Evolutionary conservation across 2,797 vertebrate genomes (phyloP), one percentile per base, ranked within the genome.

Genomic region (Sorex maritimensis): DNA sequence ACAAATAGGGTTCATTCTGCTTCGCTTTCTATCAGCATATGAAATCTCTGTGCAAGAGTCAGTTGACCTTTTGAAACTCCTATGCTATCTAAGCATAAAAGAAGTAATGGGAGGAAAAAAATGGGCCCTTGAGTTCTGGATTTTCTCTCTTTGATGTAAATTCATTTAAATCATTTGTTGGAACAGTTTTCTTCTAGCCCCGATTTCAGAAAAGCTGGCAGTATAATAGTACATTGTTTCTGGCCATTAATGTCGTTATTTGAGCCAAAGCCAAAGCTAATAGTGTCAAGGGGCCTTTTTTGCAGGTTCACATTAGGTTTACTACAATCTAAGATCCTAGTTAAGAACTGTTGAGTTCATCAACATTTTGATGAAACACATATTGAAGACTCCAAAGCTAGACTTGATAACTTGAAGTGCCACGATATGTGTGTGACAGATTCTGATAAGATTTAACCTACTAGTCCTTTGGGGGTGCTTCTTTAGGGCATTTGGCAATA

Each of bases 241-340:
- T 92, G 83, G 85, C 86, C 72, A 69, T 91, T 96, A 94, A 95
- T 6, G 0, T 95, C 30, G 69, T 86, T 92, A 95, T 97, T 95
- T 96, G 95, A 96, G 78, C 88, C 80, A 75, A 78, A 95, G 93
- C 92, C 93, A 96, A 97, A 95, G 95, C 92, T 93, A 94, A 94
- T 38, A 94, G 88, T 79, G 21, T 95, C 75, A 74, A 69, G 90
- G 74, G 92, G 58, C 86, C 88, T 19, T 86, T 93, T 95, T 81
- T 93, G 83, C 52, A 81, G 83, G 73, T 93, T 94, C 93, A 95
- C 4, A 44, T 71, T 90, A 79, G 92, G 83, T 95, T 96, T 92
- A 87, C 12, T 34, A 79, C 74, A 86, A 79, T 87, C 72, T 23
- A 69, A 34, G 61, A 68, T 75, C 46, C 65, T 65, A 28, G 73